Base-by-base conservation (phyloP, 2,888 invertebrate species). In the Drosophila formosana region DNA sequence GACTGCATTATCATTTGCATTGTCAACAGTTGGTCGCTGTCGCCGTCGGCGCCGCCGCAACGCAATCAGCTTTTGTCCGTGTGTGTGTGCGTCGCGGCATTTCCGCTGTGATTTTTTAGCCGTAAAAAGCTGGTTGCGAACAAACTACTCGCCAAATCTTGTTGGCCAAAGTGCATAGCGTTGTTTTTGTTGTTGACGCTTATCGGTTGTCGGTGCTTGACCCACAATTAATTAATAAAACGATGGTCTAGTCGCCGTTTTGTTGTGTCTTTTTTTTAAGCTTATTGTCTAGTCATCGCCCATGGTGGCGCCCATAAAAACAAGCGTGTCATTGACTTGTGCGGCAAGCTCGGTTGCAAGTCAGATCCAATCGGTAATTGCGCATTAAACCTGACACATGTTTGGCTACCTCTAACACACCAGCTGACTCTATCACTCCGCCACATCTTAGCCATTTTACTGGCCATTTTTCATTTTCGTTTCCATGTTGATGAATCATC, bases 261-360 rank as follows among this genome's bases (percentile, higher is more conserved):
- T 41, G n/a, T 39, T 39, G 39, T 39, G 18, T 18, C 18, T 1
- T 39, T n/a, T 13, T 2, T 39, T 28, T 3, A 46, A 2, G 3
- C 13, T 55, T 55, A 41, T 7, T 47, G 60, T 45, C 47, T 39
- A 49, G 45, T 74, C 65, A 69, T 63, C 23, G 13, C 7, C 18
- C 18, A 18, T 41, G 13, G 39, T 41, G 39, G 39, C 39, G 39
- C 39, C 39, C 18, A 41, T 41, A 11, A 37, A 41, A 3, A 52
- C 41, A 30, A 58, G 41, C 52, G 51, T 64, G 56, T 52, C 37
- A 46, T 55, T 56, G 28, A 37, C 60, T 55, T 64, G 49, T 58
- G 57, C 8, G 47, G 25, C 66, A 55, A 26, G 18, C 46, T 30
- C 51, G 52, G 46, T 57, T 64, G 65, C 66, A 62, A 37, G 49